Conservation (phyloP, 2,113 vertebrate species). For the Ploceus nigricollis region DNA sequence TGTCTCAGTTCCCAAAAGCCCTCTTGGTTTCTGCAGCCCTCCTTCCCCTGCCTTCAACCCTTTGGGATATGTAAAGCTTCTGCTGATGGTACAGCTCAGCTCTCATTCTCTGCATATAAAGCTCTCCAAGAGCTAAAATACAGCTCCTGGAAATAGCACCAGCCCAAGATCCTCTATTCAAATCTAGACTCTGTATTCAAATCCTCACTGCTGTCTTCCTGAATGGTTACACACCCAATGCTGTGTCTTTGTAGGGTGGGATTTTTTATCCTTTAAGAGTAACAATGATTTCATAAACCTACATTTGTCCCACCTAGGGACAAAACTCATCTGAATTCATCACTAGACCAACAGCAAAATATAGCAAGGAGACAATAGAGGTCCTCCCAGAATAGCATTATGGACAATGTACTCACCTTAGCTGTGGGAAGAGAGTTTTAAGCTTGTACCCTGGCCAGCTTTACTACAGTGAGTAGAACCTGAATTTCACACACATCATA, state of each 20-base stretch:
- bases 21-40: not conserved
- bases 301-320: not conserved
- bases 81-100: fast-evolving
- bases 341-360: not conserved
- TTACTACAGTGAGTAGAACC: not conserved
- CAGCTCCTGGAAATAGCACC: not conserved
- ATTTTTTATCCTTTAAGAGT: not conserved
- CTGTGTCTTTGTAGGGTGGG: not conserved
- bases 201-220: not conserved
- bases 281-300: not conserved
- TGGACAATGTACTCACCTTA: not conserved
- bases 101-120: not conserved
- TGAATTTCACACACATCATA: not conserved
- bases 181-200: not conserved
- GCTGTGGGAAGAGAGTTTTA: not conserved
- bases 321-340: not conserved
- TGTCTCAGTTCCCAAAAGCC: not conserved
- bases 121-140: not conserved
- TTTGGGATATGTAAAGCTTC: not conserved
- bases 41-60: not conserved
- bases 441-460: not conserved
- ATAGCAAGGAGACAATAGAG: not conserved
- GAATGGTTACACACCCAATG: not conserved
- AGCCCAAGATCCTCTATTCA: not conserved
- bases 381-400: not conserved